phyloP scores from a whole-genome alignment of 1,140 invertebrate species.

The Ceratosolen solmsi region DNA sequence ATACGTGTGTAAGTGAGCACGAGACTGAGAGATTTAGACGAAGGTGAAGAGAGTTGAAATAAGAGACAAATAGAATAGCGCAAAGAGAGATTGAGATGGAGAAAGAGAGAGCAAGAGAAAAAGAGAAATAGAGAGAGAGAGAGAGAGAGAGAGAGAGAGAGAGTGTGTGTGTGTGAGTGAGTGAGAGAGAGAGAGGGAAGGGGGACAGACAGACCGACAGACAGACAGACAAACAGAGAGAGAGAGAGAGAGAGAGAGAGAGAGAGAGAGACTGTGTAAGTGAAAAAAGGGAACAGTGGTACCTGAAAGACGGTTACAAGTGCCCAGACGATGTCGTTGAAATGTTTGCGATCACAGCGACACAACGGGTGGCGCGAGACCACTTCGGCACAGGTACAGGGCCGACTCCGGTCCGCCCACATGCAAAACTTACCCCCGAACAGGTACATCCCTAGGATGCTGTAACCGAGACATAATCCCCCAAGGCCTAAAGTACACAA shows the following conservation, averaged over 20 bases:
- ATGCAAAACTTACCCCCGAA: conserved; percentile 99
- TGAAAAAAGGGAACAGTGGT: conserved; percentile 66
- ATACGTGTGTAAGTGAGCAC: conserved; percentile 22
- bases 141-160: conserved; percentile 30
- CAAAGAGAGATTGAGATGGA: background rate
- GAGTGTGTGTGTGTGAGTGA: conserved; percentile 2
- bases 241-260: conserved; percentile 37
- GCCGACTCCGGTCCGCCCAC: conserved; percentile 87
- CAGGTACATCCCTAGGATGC: conserved; percentile 98
- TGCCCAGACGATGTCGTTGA: conserved; percentile 97
- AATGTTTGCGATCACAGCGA: conserved; percentile 96
- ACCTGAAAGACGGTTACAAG: conserved; percentile 98
- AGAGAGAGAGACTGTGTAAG: conserved; percentile 47
- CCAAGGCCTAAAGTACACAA: conserved; percentile 66
- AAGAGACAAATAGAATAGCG: conserved; percentile 17
- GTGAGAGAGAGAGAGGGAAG: conserved; percentile 45
- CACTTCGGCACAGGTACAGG: conserved; percentile 94
- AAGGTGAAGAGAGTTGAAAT: conserved; percentile 13
- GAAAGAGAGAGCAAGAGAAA: conserved; percentile 29
- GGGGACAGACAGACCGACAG: too few species aligned
- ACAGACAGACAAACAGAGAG: conserved; percentile 38
- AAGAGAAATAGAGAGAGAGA: conserved; percentile 30
- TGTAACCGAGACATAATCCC: conserved; percentile 76
- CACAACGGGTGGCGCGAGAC: conserved; percentile 88
- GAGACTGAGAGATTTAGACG: conserved; percentile 28